Conservation (phyloP, 30 jellyfish, hydroid and myxozoan genomes). For the Nemopilema nomurai region DNA sequence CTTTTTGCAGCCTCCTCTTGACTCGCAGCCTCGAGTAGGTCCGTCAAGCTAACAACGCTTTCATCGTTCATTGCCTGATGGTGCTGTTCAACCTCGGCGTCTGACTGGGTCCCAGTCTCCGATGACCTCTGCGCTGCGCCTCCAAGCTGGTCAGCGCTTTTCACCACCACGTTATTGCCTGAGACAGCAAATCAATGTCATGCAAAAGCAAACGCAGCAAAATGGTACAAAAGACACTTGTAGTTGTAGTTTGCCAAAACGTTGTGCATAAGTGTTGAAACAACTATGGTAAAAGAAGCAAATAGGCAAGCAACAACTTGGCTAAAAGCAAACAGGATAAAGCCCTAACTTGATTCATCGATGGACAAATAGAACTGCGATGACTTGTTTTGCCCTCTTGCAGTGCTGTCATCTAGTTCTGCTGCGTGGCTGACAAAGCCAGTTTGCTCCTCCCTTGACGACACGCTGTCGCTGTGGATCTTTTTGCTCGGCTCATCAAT, state of each 20-base stretch:
- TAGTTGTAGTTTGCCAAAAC: too few relatives aligned
- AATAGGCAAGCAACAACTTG: neutral
- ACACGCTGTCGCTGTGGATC: constrained; percentile 22
- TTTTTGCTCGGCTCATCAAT: constrained; percentile 63
- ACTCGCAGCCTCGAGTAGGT: constrained; percentile 53
- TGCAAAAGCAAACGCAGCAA: neutral
- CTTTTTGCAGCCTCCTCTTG: constrained; percentile 44
- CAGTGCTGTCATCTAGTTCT: constrained; percentile 30
- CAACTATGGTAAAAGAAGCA: neutral
- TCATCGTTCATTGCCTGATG: constrained; percentile 47
- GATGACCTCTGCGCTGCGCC: neutral
- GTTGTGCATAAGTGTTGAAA: neutral
- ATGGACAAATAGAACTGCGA: constrained; percentile 86
- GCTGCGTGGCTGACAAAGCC: constrained; percentile 19
- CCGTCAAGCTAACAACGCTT: constrained; percentile 59
- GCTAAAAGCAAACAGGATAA: neutral
- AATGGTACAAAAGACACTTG: neutral
- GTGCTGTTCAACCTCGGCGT: constrained; percentile 30
- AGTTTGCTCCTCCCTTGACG: constrained; percentile 45
- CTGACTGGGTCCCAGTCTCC: constrained; percentile 3
- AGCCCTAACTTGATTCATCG: constrained; percentile 76
- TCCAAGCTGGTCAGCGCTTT: constrained; percentile 34
- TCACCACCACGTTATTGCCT: constrained; percentile 57
- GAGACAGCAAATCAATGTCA: neutral
- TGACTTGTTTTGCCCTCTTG: constrained; percentile 42